These are phyloP conservation scores for Ephydatia muelleri DNA, from an alignment of 37 sponge, comb jelly and placozoan species.

Conservation along the genomic window DNA sequence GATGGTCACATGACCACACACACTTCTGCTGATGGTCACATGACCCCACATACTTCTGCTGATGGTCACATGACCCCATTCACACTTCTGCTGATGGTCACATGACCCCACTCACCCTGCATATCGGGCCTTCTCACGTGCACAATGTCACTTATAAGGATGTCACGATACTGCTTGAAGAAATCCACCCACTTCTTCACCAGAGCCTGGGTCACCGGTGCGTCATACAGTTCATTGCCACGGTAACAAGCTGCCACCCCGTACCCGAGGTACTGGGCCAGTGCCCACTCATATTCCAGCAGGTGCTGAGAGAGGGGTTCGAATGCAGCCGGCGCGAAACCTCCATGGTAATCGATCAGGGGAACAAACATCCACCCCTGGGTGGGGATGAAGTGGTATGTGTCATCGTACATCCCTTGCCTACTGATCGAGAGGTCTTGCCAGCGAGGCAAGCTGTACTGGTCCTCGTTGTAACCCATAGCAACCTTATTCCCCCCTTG, in stretches of 20 bases:
- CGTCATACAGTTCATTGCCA: conserved; percentile 50
- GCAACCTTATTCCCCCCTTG: conserved; percentile 54
- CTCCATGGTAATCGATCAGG: conserved; percentile 58
- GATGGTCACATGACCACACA: no score
- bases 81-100: no score
- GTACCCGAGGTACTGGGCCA: conserved; percentile 69
- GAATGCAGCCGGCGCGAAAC: conserved; percentile 47
- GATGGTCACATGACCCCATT: no score
- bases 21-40: no score
- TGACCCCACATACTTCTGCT: no score
- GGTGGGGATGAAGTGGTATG: conserved; percentile 70
- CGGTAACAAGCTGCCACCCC: conserved; percentile 69
- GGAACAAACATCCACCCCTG: conserved; percentile 77
- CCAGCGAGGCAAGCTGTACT: conserved; percentile 64
- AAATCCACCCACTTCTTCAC: conserved; percentile 66
- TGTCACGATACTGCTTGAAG: conserved; percentile 64
- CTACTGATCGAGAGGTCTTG: conserved; percentile 62
- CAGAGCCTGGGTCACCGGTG: conserved; percentile 1
- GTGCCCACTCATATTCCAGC: conserved; percentile 65
- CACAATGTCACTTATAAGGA: conserved; percentile 70
- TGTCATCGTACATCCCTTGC: conserved; percentile 67
- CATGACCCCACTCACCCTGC: conserved; percentile 38
- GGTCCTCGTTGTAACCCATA: conserved; percentile 65
- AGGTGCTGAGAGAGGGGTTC: conserved; percentile 47
- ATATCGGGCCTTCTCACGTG: conserved; percentile 70